Base-by-base conservation (phyloP, 2,888 invertebrate genomes). In the Drosophila kambysellisi region DNA sequence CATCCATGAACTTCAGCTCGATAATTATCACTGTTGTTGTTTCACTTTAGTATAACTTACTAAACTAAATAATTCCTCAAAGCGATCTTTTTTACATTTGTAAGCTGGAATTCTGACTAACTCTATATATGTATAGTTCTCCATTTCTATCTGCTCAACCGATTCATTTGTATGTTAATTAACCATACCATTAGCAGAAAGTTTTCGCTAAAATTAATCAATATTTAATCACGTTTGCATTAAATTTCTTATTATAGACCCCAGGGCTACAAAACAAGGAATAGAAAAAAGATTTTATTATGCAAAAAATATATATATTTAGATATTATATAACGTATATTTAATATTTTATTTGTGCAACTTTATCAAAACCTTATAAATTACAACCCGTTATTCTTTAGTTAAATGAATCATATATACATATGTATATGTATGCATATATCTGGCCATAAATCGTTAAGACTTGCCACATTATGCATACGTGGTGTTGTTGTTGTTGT, bases 401-500 rank as follows among this genome's bases (percentile, higher is more conserved):
- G 61, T 63, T 69, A 11, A 9, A 35, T 56, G 30, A 37, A 46
- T 35, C 39, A 48, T 59, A 59, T 65, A 68, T 70, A 61, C 61
- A 39, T 56, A 54, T 20, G 20, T 20, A 57, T 9, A 25, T 17
- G n/a, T 43, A 20, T 43, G 30, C 57, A 71, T 76, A 75, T 60
- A 67, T 53, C 70, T 57, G 33, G 39, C 68, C 82, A 82, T 83
- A 87, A 87, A 82, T 87, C 70, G 56, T 66, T 76, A 57, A 87
- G 84, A 84, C 70, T 83, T 83, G 62, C 73, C 81, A 84, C 81
- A 83, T 83, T 84, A 82, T 71, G 87, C 71, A 83, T 87, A 84
- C 82, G 78, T 63, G 25, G 1, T 25, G 1, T 25, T 25, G 25
- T 25, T 61, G 66, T 57, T 66, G 83, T 51, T 66, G 79, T 57